Conservation (phyloP, 1,140 invertebrate genomes). For the Ephestia elutella region DNA sequence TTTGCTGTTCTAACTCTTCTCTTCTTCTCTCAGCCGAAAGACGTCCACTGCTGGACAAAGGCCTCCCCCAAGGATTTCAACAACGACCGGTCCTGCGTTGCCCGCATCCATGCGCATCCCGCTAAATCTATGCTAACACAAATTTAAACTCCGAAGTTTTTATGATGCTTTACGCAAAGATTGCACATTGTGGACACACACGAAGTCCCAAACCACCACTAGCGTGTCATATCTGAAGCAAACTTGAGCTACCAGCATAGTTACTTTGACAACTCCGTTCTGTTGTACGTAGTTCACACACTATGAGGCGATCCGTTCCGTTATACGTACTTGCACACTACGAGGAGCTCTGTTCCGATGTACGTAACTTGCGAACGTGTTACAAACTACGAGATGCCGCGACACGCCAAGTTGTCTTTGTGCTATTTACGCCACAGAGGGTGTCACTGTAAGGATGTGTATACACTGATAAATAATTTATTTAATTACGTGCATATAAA, state of each 20-base stretch:
- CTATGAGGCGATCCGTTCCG: too few species aligned
- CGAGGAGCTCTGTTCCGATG: not conserved
- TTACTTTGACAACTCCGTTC: not conserved
- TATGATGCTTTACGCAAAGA: too few species aligned
- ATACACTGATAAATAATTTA: not conserved
- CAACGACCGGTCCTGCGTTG: too few species aligned
- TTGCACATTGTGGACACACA: not conserved
- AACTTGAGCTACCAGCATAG: not conserved
- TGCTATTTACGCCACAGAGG: not conserved
- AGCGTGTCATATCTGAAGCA: not conserved
- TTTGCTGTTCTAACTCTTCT: too few species aligned
- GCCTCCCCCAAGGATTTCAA: too few species aligned
- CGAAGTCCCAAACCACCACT: not conserved
- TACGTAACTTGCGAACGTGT: not conserved
- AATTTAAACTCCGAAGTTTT: too few species aligned
- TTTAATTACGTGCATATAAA: not conserved
- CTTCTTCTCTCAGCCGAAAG: too few species aligned
- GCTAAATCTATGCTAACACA: too few species aligned
- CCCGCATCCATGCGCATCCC: too few species aligned
- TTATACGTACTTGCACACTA: too few species aligned
- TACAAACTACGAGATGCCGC: not conserved
- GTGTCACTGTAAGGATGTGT: not conserved
- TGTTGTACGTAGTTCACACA: not conserved
- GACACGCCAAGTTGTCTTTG: not conserved
- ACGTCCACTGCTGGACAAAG: too few species aligned